phyloP scores from a whole-genome alignment of 2,113 vertebrate species.

The Indri indri region DNA sequence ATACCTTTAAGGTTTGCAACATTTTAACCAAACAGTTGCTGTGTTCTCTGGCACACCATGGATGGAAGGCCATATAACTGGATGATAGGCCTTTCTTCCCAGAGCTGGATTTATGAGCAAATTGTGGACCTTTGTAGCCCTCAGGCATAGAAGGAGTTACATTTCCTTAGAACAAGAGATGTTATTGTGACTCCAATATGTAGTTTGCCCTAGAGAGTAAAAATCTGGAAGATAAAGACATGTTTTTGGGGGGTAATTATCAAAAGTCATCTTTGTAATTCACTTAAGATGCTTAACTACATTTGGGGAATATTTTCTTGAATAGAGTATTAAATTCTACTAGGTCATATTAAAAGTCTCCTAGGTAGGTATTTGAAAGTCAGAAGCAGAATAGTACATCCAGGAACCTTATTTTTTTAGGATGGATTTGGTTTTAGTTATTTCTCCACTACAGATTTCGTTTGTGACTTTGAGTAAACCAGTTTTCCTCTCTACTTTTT shows the following conservation, averaged over 20 bases:
- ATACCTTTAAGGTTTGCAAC: not conserved
- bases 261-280: slow-evolving; percentile 51
- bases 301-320: slow-evolving; percentile 13
- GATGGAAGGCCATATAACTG: not conserved
- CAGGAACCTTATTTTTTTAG: not conserved
- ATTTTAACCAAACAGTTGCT: slow-evolving; percentile 42
- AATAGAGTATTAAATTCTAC: not conserved
- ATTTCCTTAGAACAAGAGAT: slow-evolving; percentile 58
- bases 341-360: not conserved
- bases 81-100: slow-evolving; percentile 8
- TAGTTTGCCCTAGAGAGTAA: not conserved
- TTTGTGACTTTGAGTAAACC: not conserved
- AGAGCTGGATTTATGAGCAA: slow-evolving; percentile 41
- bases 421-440: not conserved
- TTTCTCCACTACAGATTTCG: not conserved
- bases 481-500: not conserved
- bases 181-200: slow-evolving; percentile 11
- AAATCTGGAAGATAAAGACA: slow-evolving; percentile 34
- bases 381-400: not conserved
- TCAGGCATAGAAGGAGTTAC: slow-evolving; percentile 46
- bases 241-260: slow-evolving; percentile 43
- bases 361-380: not conserved
- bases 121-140: not conserved
- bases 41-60: not conserved
- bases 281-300: not conserved